phyloP scores from a whole-genome alignment of 1,140 invertebrate species.

The Atta texana region DNA sequence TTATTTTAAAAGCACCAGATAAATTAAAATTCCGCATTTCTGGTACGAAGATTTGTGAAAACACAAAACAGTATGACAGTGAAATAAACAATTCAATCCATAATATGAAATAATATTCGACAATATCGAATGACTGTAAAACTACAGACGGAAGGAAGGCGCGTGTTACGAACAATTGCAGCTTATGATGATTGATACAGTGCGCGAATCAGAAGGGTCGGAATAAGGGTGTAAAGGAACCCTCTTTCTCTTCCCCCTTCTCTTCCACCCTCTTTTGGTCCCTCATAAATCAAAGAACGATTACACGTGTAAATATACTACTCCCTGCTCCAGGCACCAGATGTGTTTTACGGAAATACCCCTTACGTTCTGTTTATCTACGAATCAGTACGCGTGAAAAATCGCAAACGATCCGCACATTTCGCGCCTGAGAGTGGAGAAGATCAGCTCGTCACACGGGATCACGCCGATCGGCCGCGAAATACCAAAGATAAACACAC shows the following conservation, averaged over 20 bases:
- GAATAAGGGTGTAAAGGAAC: constrained; percentile 41
- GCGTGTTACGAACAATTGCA: constrained; percentile 47
- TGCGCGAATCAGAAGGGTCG: constrained; percentile 18
- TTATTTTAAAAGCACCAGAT: not conserved
- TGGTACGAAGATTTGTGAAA: not conserved
- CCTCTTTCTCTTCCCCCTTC: not conserved
- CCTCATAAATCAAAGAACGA: constrained; percentile 73
- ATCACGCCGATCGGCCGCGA: constrained; percentile 32
- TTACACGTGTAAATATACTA: constrained; percentile 76
- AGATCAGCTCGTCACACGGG: constrained; percentile 43
- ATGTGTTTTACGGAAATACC: constrained; percentile 60
- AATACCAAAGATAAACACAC: constrained; percentile 27
- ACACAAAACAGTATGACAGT: not conserved
- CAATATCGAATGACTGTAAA: constrained; percentile 23
- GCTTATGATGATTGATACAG: constrained; percentile 63
- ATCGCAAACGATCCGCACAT: constrained; percentile 56
- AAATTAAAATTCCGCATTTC: not conserved
- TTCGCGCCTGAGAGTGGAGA: constrained; percentile 27
- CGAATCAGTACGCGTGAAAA: constrained; percentile 68
- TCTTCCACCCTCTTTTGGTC: constrained; percentile 14
- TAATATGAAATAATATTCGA: not conserved
- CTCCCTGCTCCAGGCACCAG: constrained; percentile 53
- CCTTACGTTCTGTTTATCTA: constrained; percentile 63
- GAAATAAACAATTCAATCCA: constrained; percentile 12
- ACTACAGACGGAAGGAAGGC: constrained; percentile 25